Evolutionary conservation across 1,140 invertebrate genomes (phyloP).

Genomic region (Drosophila santomea): DNA sequence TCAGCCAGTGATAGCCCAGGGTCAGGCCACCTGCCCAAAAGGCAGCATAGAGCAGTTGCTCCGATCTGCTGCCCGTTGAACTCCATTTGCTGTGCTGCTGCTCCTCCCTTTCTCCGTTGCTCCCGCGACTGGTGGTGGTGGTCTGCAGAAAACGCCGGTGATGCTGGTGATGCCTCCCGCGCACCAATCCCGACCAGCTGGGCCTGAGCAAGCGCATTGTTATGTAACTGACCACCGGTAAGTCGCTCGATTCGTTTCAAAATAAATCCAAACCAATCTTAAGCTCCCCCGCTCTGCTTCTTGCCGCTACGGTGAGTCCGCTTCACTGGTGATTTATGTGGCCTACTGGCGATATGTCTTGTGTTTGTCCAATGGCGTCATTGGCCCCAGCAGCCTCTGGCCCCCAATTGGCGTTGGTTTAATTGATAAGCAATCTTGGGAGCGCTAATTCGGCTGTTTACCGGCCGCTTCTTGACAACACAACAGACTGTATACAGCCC

Average conservation of each 20-base stretch:
- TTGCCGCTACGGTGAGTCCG: neutral
- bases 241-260: neutral
- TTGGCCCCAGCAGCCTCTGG: slow-evolving; percentile 31
- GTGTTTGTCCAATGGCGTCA: slow-evolving; percentile 21
- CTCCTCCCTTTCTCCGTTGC: neutral
- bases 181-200: slow-evolving; percentile 11
- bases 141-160: slow-evolving; percentile 6
- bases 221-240: slow-evolving; percentile 20
- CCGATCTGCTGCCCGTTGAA: neutral
- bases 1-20: slow-evolving; percentile 28
- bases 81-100: slow-evolving; percentile 6
- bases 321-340: slow-evolving; percentile 5
- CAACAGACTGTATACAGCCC: neutral
- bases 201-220: slow-evolving; percentile 43
- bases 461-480: slow-evolving; percentile 3
- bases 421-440: slow-evolving; percentile 24
- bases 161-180: neutral
- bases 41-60: slow-evolving; percentile 12
- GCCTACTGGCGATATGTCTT: slow-evolving; percentile 1
- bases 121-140: neutral
- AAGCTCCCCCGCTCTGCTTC: slow-evolving; percentile 10
- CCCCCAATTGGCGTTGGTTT: slow-evolving; percentile 16
- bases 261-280: slow-evolving; percentile 4
- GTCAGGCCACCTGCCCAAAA: slow-evolving; percentile 31
- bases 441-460: slow-evolving; percentile 20